phyloP scores from a whole-genome alignment of 2,888 invertebrate genomes.

The Caradrina kadenii region DNA sequence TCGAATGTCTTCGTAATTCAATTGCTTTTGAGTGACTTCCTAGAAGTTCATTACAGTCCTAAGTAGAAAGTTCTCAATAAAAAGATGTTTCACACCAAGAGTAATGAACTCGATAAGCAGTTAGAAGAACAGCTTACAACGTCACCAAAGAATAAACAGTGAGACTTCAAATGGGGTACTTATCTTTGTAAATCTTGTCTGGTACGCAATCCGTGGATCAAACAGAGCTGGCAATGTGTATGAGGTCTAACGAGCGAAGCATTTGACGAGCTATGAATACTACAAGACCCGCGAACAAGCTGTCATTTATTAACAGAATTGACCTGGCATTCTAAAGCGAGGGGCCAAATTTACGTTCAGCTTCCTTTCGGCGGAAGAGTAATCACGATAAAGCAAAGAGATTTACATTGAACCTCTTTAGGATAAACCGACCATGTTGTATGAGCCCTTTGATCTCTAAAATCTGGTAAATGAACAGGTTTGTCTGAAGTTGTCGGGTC shows the following conservation, averaged over 20 bases:
- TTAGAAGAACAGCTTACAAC: slow-evolving; percentile 36
- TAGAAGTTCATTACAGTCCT: slow-evolving; percentile 1
- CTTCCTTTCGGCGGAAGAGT: slow-evolving; percentile 56
- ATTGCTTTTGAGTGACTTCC: slow-evolving; percentile 22
- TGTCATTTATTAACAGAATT: slow-evolving; percentile 59
- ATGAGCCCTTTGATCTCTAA: slow-evolving; percentile 61
- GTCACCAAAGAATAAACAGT: slow-evolving; percentile 39
- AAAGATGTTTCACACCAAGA: slow-evolving; percentile 22
- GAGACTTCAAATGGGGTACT: slow-evolving; percentile 39
- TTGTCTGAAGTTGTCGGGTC: slow-evolving; percentile 67
- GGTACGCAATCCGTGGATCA: slow-evolving; percentile 21
- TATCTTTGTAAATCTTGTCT: slow-evolving; percentile 43
- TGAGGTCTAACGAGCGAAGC: slow-evolving; percentile 39
- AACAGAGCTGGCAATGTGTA: slow-evolving; percentile 29
- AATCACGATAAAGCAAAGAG: slow-evolving; percentile 66
- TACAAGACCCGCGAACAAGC: slow-evolving; percentile 39
- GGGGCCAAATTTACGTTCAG: slow-evolving; percentile 52
- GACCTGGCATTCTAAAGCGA: slow-evolving; percentile 52
- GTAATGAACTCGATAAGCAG: slow-evolving; percentile 56
- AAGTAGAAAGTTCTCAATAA: slow-evolving; percentile 30
- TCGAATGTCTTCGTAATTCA: slow-evolving; percentile 32
- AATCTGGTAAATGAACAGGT: slow-evolving; percentile 67
- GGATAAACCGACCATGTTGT: slow-evolving; percentile 63
- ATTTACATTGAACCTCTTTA: slow-evolving; percentile 65
- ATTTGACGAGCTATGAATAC: slow-evolving; percentile 50